Evolutionary conservation across 2,113 vertebrate genomes (phyloP).

Genomic region (Hemichromis elongatus): DNA sequence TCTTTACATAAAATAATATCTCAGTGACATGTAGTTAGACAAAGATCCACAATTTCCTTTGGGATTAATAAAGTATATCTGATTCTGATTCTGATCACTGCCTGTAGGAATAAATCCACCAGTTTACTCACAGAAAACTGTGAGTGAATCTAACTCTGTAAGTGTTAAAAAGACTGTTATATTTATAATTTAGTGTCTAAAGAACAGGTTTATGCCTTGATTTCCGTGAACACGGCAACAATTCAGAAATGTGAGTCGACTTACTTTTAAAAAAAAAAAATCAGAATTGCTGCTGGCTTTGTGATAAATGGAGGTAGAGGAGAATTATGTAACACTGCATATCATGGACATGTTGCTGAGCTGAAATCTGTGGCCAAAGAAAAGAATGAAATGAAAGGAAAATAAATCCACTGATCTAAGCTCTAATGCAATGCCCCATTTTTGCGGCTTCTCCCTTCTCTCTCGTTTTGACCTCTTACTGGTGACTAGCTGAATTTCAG

Average conservation of each 20-base stretch:
- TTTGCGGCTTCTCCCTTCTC: background rate
- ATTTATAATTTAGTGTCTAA: background rate
- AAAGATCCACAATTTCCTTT: too few relatives aligned
- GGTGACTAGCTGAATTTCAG: background rate
- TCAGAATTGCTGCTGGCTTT: background rate
- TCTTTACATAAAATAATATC: too few relatives aligned
- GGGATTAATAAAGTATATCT: too few relatives aligned
- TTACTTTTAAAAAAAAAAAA: background rate
- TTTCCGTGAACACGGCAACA: background rate
- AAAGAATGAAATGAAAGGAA: background rate
- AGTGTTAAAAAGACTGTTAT: background rate
- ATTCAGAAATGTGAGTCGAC: background rate
- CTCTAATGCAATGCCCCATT: background rate
- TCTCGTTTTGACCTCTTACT: background rate
- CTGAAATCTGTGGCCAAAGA: background rate
- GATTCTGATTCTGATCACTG: too few relatives aligned
- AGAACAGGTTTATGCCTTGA: background rate
- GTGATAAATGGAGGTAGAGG: background rate
- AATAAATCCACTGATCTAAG: background rate
- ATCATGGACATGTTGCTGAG: background rate
- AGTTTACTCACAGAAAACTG: background rate
- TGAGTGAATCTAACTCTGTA: background rate
- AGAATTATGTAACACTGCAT: conserved; percentile 31
- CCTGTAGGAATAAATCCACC: background rate
- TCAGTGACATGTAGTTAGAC: background rate